These are phyloP conservation scores for Drosophila kanapiae DNA, from an alignment of 1,140 invertebrate species.

Conservation along the genomic window DNA sequence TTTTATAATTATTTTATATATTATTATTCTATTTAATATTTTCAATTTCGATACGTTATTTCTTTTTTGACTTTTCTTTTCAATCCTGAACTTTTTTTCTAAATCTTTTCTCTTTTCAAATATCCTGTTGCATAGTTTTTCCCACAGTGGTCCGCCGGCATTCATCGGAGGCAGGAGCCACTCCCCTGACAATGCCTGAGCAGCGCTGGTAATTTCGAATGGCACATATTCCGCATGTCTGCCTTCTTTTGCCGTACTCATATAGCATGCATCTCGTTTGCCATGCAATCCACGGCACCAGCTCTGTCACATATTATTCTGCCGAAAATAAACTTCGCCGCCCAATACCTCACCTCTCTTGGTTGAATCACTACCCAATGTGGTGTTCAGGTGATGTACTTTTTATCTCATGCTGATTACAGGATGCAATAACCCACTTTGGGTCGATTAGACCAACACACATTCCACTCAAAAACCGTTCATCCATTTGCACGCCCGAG, in stretches of 20 bases:
- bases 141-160: background rate
- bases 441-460: constrained; percentile 9
- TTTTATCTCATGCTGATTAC: constrained; percentile 8
- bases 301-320: constrained; percentile 1
- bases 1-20: too few relatives aligned
- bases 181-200: constrained; percentile 12
- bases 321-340: constrained; percentile 11
- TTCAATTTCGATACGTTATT: too few relatives aligned
- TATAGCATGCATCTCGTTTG: constrained; percentile 18
- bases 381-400: background rate
- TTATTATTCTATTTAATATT: too few relatives aligned
- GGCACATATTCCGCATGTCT: constrained; percentile 42
- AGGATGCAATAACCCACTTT: background rate
- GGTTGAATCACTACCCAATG: background rate
- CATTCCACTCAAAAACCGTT: constrained; percentile 8
- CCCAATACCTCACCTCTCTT: background rate
- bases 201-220: constrained; percentile 30
- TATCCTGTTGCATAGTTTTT: background rate
- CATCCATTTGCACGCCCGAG: constrained; percentile 17
- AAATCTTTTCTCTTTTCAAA: too few relatives aligned
- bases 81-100: too few relatives aligned
- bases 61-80: too few relatives aligned
- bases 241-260: constrained; percentile 3
- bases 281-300: background rate
- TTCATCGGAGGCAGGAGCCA: background rate